Evolutionary conservation across 2,113 vertebrate species (phyloP).

Genomic region (Danionella cerebrum): DNA sequence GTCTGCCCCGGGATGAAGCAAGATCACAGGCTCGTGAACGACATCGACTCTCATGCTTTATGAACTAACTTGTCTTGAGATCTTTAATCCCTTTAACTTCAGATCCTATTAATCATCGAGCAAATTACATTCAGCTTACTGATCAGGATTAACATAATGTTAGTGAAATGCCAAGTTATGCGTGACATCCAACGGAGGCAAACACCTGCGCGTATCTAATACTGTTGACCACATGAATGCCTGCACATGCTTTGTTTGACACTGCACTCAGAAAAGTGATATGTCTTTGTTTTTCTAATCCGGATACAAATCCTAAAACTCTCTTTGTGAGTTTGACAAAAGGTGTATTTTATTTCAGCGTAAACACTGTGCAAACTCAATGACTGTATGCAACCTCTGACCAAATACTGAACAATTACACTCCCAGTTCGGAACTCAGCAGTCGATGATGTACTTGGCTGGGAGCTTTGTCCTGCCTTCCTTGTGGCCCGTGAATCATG

Average conservation of each 20-base stretch:
- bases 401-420: not conserved
- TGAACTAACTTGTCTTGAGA: not conserved
- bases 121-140: not conserved
- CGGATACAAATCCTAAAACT: not conserved
- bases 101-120: constrained; percentile 2
- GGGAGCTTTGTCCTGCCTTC: not conserved
- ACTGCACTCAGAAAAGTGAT: not conserved
- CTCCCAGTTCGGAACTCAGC: not conserved
- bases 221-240: not conserved
- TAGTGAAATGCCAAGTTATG: not conserved
- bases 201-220: not conserved
- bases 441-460: constrained; percentile 5
- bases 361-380: not conserved
- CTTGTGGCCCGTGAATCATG: constrained; percentile 17
- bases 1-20: constrained; percentile 2
- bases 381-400: constrained; percentile 8
- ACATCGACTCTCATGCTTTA: constrained; percentile 3
- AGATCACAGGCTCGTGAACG: not conserved
- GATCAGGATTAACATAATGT: not conserved
- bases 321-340: not conserved
- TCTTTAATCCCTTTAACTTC: not conserved
- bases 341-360: not conserved
- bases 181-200: not conserved
- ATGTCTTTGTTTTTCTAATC: not conserved
- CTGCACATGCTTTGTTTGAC: not conserved